A percentile compares a stretch with the other conserved stretches of the same genome.
Conservation (phyloP, 2,797 vertebrate species). For the Rhincodon typus region DNA sequence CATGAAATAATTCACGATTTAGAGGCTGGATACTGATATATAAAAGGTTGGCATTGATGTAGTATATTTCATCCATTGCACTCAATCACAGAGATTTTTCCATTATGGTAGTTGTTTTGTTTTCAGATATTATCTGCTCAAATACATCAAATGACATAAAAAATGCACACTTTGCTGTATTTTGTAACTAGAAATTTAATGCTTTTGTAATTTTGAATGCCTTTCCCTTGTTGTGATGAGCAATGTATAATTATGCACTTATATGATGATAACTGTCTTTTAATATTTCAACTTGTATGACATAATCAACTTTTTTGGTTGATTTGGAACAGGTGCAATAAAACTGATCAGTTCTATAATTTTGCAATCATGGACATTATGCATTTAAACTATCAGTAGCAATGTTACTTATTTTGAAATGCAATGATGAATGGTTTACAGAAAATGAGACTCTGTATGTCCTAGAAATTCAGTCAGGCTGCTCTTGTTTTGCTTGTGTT, state of each 20-base stretch:
- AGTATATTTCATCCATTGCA: constrained; percentile 8
- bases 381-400: not conserved
- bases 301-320: not conserved
- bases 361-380: not conserved
- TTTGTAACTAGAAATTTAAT: not conserved
- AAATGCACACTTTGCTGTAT: not conserved
- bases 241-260: not conserved
- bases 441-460: not conserved
- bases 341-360: not conserved
- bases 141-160: constrained; percentile 24
- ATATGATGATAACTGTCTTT: not conserved
- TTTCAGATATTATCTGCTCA: constrained; percentile 34
- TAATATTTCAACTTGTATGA: not conserved
- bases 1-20: constrained; percentile 25
- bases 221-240: not conserved
- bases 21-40: not conserved
- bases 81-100: constrained; percentile 34
- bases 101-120: constrained; percentile 27
- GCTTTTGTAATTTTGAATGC: not conserved
- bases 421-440: not conserved
- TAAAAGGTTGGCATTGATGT: constrained; percentile 29
- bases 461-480: not conserved
- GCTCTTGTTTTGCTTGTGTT: not conserved
- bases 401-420: not conserved
- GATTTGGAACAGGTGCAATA: not conserved